These are phyloP conservation scores for Strigops habroptila DNA, from an alignment of 2,113 vertebrate species.

Conservation along the genomic window DNA sequence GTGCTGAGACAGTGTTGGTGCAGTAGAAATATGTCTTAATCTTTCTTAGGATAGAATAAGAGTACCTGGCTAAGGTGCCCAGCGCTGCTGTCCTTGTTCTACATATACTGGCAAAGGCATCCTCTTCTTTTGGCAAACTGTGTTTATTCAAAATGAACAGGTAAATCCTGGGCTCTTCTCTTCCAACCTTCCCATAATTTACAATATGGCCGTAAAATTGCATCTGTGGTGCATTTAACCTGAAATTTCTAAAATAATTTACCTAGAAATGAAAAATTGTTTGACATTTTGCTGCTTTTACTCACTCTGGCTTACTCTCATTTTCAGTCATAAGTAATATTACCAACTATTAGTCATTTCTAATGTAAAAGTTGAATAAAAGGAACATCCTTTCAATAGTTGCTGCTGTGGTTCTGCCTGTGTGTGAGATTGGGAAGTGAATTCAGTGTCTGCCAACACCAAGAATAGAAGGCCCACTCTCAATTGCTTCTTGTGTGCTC, in stretches of 20 bases:
- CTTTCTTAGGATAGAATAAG: background rate
- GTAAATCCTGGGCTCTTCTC: background rate
- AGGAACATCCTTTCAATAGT: background rate
- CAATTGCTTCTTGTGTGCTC: background rate
- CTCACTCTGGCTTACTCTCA: background rate
- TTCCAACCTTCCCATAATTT: background rate
- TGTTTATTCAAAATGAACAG: background rate
- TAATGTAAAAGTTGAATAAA: background rate
- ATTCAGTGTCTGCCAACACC: background rate
- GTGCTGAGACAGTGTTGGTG: background rate
- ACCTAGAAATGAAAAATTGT: background rate
- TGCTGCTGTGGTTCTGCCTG: background rate
- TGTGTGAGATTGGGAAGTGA: background rate
- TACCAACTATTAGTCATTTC: background rate
- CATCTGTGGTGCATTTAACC: background rate
- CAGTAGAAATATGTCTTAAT: background rate
- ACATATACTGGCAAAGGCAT: background rate
- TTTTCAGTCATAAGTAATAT: background rate
- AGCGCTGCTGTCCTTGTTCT: background rate
- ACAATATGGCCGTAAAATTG: background rate
- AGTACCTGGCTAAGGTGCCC: background rate
- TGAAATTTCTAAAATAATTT: background rate
- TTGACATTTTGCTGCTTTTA: background rate
- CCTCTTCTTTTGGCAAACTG: background rate
- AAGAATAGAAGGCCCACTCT: background rate